A percentile compares a stretch with the other conserved stretches of the same genome.
Evolutionary conservation across 1,140 invertebrate species (phyloP).

Genomic region (Hylyphantes graminicola): DNA sequence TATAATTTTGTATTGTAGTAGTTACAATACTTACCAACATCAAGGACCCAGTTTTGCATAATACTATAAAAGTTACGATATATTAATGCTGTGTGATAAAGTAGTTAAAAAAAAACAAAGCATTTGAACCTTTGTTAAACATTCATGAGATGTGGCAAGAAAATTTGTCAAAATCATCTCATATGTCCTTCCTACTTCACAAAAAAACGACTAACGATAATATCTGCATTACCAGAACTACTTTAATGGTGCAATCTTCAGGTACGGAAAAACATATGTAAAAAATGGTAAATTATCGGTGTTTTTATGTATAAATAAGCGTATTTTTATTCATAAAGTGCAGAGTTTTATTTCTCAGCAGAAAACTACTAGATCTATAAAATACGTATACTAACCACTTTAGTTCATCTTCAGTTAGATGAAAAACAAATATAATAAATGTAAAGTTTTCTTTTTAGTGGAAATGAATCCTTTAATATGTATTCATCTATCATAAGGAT

Average conservation of each 20-base stretch:
- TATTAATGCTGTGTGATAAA: constrained; percentile 87
- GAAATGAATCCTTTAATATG: not conserved
- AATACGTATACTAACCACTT: too few species aligned
- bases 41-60: constrained; percentile 99
- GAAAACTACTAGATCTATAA: too few species aligned
- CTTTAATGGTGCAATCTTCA: too few species aligned
- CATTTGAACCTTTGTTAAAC: not conserved
- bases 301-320: not conserved
- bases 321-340: not conserved
- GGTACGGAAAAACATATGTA: not conserved
- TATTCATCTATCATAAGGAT: not conserved
- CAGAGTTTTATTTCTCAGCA: too few species aligned
- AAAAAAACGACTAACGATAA: too few species aligned
- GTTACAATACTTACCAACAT: constrained; percentile 91
- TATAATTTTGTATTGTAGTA: constrained; percentile 67
- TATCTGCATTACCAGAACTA: too few species aligned
- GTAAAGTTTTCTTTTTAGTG: not conserved
- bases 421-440: not conserved
- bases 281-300: not conserved
- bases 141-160: not conserved
- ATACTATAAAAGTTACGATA: constrained; percentile 98
- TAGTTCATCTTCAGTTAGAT: too few species aligned
- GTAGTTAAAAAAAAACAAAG: constrained; percentile 66
- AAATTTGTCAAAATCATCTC: not conserved
- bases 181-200: too few species aligned